Evolutionary conservation across 1,140 invertebrate genomes (phyloP).

Genomic region (Druon quercuslanigerum): DNA sequence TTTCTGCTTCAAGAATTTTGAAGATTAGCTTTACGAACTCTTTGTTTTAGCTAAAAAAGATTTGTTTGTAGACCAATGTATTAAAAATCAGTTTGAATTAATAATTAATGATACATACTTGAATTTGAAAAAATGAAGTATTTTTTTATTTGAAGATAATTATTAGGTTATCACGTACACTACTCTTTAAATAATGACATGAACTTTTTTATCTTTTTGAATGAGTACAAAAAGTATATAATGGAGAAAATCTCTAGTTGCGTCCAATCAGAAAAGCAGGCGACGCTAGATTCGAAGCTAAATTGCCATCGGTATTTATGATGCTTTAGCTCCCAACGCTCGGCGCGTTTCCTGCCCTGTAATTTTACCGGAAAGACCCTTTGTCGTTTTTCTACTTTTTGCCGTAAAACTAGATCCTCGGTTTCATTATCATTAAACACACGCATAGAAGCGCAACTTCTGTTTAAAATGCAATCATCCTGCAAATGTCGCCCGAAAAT

Average conservation of each 20-base stretch:
- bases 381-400: constrained; percentile 27
- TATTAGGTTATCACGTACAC: no score
- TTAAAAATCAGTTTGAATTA: no score
- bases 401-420: constrained; percentile 23
- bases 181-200: no score
- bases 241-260: not conserved
- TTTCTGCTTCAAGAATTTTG: no score
- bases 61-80: no score
- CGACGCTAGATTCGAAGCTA: constrained; percentile 10
- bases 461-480: constrained; percentile 9
- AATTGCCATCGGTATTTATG: constrained; percentile 10
- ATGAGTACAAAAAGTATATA: not conserved
- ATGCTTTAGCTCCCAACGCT: constrained; percentile 23
- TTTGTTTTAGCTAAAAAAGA: no score
- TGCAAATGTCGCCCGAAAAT: not conserved
- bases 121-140: no score
- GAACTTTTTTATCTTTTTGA: not conserved
- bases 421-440: constrained; percentile 19
- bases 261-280: constrained; percentile 3
- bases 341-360: constrained; percentile 3
- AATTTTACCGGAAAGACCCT: constrained; percentile 16
- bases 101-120: no score
- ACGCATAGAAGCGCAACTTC: constrained; percentile 3
- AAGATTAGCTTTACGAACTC: no score
- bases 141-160: no score